Evolutionary conservation across 2,888 invertebrate genomes (phyloP), one percentile per base, ranked within the genome.

Genomic region (Cosmorhoe ocellata): DNA sequence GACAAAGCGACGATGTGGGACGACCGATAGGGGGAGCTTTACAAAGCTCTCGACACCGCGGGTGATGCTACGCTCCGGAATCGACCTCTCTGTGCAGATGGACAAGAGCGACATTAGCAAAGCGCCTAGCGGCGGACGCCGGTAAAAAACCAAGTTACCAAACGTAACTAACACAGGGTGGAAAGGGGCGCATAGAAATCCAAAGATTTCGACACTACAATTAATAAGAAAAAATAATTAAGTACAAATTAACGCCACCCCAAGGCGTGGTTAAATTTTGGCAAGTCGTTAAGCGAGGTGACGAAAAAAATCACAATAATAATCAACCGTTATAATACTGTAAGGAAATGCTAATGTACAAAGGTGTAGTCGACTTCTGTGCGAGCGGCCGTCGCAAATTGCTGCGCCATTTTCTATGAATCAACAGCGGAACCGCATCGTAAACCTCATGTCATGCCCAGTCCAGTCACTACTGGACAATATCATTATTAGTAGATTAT

Each of bases 291-390:
- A 67, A 73, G 73, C 79, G 79, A 80, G 71, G 70, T 72, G 72
- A 75, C 73, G 64, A 44, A 67, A 64, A 64, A 79, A 78, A 80
- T 85, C 83, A 85, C 83, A 82, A 76, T 77, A 68, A 76, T 71
- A 73, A 74, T 81, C 81, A 84, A 84, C 77, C 79, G 10, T 74
- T 79, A 81, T 87, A 87, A 88, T 89, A 87, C 87, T 88, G 87
- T 79, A 57, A 53, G 69, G 80, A 80, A 80, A 80, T 69, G 73
- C 82, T 85, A 88, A 84, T 86, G 74, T 87, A 88, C 86, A 87
- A 81, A 84, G 81, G 84, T 84, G 83, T 71, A 64, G 52, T 76
- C 72, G 72, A 71, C 69, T 67, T 65, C 72, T 72, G 73, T 70
- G 69, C 73, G 62, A 57, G 64, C 67, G 54, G 39, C 41, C 59